phyloP scores from a whole-genome alignment of 1,140 invertebrate genomes.

The Daktulosphaira vitifoliae region DNA sequence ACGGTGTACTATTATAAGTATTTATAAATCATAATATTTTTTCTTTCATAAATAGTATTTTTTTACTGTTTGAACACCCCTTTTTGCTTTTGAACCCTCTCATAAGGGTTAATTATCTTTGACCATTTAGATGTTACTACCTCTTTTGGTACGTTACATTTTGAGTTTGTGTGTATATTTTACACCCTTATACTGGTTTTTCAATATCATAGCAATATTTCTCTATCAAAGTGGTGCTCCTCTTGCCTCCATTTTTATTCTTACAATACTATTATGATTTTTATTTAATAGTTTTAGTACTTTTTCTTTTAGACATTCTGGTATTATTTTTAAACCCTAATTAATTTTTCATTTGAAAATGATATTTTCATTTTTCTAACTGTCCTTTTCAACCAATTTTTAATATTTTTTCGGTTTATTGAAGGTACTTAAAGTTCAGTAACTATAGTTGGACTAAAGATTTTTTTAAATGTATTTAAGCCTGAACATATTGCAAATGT shows the following conservation, averaged over 20 bases:
- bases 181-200: constrained; percentile 36
- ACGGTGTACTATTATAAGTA: neutral
- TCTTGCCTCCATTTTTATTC: constrained; percentile 43
- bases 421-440: too few species aligned
- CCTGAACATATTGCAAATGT: constrained; percentile 5
- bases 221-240: constrained; percentile 44
- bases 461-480: too few species aligned
- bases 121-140: constrained; percentile 39
- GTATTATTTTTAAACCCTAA: constrained; percentile 38
- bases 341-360: neutral
- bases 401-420: too few species aligned
- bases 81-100: constrained; percentile 38
- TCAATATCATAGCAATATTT: constrained; percentile 42
- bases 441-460: too few species aligned
- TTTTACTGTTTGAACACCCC: constrained; percentile 23
- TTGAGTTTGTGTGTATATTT: constrained; percentile 36
- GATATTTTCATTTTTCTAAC: too few species aligned
- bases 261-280: constrained; percentile 42
- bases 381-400: too few species aligned
- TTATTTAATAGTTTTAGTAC: constrained; percentile 41
- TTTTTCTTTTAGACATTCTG: constrained; percentile 36
- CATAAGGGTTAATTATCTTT: constrained; percentile 39
- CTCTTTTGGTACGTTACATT: constrained; percentile 23
- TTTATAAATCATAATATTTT: neutral
- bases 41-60: neutral